A percentile compares a stretch with the other conserved stretches of the same genome.
phyloP scores from a whole-genome alignment of 1,140 invertebrate genomes.

The Ips nitidus region DNA sequence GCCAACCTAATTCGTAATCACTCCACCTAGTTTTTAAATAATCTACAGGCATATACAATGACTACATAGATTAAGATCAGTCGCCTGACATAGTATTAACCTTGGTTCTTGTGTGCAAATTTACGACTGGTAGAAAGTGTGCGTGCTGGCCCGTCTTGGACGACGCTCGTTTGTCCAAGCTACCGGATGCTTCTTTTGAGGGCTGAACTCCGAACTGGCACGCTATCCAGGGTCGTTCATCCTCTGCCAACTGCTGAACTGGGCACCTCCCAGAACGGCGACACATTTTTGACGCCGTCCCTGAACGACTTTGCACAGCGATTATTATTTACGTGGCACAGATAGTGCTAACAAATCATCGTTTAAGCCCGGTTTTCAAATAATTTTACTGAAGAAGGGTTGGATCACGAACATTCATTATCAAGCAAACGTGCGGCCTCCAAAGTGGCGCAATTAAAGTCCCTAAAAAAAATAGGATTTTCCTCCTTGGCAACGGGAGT shows the following conservation, averaged over 20 bases:
- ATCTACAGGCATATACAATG: background rate
- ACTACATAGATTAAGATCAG: background rate
- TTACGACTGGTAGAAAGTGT: background rate
- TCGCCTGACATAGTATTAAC: constrained; percentile 7
- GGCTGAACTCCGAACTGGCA: constrained; percentile 1
- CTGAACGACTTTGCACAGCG: background rate
- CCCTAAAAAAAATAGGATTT: constrained; percentile 13
- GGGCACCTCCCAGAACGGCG: background rate
- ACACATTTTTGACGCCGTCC: background rate
- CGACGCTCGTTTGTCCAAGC: constrained; percentile 1
- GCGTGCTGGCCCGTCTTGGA: constrained; percentile 10
- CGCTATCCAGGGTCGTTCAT: constrained; percentile 2
- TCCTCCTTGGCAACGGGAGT: constrained; percentile 10
- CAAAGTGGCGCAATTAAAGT: constrained; percentile 4
- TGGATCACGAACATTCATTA: background rate
- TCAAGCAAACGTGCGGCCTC: background rate
- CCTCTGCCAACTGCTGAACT: background rate
- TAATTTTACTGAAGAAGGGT: background rate
- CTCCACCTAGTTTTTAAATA: no score
- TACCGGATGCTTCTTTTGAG: constrained; percentile 2
- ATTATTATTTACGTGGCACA: constrained; percentile 1
- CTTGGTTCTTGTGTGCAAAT: constrained; percentile 4
- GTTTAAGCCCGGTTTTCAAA: constrained; percentile 1
- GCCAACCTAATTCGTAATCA: no score
- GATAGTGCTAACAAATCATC: background rate